Percentiles rank a stretch among this genome's conserved stretches.
phyloP scores from a whole-genome alignment of 2,888 invertebrate genomes.

The Neoaliturus tenellus region DNA sequence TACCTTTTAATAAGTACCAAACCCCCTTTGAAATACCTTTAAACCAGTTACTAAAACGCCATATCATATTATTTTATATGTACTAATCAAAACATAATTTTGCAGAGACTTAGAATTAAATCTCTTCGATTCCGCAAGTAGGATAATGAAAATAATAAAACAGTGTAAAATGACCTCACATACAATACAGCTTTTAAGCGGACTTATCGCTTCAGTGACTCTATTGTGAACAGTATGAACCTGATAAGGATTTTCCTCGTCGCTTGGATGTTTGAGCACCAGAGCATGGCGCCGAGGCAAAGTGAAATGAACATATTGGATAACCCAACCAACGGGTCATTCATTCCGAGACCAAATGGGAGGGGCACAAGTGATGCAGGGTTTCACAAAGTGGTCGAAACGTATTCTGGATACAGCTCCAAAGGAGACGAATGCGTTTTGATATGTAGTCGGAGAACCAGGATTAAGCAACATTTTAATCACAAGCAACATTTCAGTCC shows the following conservation, averaged over 20 bases:
- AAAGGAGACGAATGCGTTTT: not conserved
- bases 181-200: not conserved
- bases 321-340: not conserved
- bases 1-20: too few species aligned
- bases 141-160: not conserved
- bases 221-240: conserved; percentile 36
- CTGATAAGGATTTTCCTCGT: conserved; percentile 7
- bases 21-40: too few species aligned
- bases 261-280: conserved; percentile 15
- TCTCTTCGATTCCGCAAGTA: too few species aligned
- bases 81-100: too few species aligned
- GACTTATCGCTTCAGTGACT: not conserved
- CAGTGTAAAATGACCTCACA: not conserved
- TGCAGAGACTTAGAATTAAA: too few species aligned
- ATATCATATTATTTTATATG: too few species aligned
- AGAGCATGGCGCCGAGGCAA: not conserved
- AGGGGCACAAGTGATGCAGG: too few species aligned
- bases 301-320: not conserved
- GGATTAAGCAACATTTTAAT: not conserved
- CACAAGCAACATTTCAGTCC: not conserved
- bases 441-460: not conserved
- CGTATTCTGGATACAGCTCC: too few species aligned
- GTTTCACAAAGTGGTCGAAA: too few species aligned
- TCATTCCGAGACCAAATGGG: not conserved
- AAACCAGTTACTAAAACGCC: too few species aligned